Base-by-base conservation (phyloP, 1,140 invertebrate species). In the Drosophila kurseongensis region DNA sequence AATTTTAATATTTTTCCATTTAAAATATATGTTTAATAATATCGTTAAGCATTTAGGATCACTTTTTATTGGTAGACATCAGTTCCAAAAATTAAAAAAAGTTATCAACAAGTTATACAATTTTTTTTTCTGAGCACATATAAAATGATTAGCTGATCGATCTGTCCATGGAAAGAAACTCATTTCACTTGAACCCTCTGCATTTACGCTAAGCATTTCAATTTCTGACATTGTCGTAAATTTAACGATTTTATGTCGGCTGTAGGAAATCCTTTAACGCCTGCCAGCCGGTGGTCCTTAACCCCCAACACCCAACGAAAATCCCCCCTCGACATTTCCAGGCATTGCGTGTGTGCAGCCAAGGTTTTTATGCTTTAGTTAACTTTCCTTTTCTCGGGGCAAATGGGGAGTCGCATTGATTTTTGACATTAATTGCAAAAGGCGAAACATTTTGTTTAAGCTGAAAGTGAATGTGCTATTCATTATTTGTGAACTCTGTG, bases 171-270 rank as follows among this genome's bases (percentile, higher is more conserved):
- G 38, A 50, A 13, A 23, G 32, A 27, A 45, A 55, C 44, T 68
- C 27, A 32, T 36, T 65, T 59, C 35, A 63, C 48, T 76, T 72
- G 57, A 42, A 16, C 40, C 32, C 44, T 58, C 23, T 66, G 47
- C 54, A 58, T 72, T 66, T 62, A 42, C 61, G 58, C 56, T 40
- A 67, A 55, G 69, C 63, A 67, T 68, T 85, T 75, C 69, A 60
- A 71, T 61, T 68, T 62, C 41, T 48, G 52, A 32, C 71, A 55
- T 48, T 69, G 61, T 80, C 84, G 81, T 86, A 86, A 86, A 86
- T 88, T 76, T 88, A 88, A 86, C 83, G 79, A 75, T 80, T 88
- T 88, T 88, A 88, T 88, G 83, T 68, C 67, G 60, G 56, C 72
- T 56, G 75, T 61, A 83, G 62, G 58, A 75, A 82, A 76, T 88